Evolutionary conservation across 2,888 invertebrate species (phyloP).

Genomic region (Heliconius ismenius): DNA sequence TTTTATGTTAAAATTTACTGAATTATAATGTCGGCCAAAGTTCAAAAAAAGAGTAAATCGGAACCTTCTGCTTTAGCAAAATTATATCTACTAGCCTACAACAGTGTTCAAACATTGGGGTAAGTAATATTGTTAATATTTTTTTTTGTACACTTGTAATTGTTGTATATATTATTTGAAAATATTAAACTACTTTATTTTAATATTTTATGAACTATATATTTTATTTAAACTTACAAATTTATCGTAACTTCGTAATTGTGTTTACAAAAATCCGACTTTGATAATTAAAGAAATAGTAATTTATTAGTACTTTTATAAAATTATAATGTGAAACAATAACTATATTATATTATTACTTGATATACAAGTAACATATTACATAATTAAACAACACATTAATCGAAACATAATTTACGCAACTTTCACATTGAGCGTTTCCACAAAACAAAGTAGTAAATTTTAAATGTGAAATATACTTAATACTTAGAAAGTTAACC

Average conservation of each 20-base stretch:
- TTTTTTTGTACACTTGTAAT: not conserved
- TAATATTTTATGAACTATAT: not conserved
- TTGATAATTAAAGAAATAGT: not conserved
- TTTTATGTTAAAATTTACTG: not conserved
- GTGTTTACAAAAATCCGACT: not conserved
- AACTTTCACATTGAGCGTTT: conserved; percentile 5
- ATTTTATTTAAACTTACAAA: not conserved
- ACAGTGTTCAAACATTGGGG: conserved; percentile 88
- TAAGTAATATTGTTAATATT: conserved; percentile 64
- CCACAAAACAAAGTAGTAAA: conserved; percentile 2
- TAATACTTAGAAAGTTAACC: conserved; percentile 32
- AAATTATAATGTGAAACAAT: too few relatives aligned
- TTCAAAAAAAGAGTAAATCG: conserved; percentile 58
- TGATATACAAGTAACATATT: not conserved
- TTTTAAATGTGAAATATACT: conserved; percentile 15
- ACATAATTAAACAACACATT: not conserved
- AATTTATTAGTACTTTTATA: too few relatives aligned
- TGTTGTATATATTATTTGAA: not conserved
- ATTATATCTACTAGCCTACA: conserved; percentile 86
- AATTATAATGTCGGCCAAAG: conserved; percentile 51
- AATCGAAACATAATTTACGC: not conserved
- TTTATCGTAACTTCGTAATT: not conserved
- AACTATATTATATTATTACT: not conserved
- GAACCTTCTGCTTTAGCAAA: conserved; percentile 80
- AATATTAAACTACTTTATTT: not conserved